Percentiles rank a stretch among this genome's conserved stretches.
phyloP scores from a whole-genome alignment of 2,888 invertebrate genomes.

The Limnephilus marmoratus region DNA sequence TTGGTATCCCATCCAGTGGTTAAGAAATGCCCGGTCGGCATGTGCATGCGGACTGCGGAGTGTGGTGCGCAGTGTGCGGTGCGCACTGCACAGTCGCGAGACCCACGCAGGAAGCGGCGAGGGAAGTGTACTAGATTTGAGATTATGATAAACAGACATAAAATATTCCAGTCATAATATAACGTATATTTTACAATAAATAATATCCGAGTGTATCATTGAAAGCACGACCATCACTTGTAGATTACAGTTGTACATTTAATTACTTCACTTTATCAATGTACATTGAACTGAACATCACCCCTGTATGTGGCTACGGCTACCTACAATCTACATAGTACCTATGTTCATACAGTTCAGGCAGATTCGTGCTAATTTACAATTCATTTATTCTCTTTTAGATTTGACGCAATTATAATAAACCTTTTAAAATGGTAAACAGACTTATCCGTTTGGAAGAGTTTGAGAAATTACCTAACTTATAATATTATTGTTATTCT shows the following conservation, averaged over 20 bases:
- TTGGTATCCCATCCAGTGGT: neutral
- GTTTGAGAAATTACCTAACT: neutral
- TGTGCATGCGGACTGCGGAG: neutral
- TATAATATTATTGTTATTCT: neutral
- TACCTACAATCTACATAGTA: no score
- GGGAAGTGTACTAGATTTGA: slow-evolving; percentile 60
- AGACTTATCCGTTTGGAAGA: neutral
- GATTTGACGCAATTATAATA: neutral
- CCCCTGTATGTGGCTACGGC: neutral
- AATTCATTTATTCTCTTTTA: neutral
- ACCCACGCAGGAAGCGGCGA: slow-evolving; percentile 56
- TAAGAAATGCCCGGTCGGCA: neutral
- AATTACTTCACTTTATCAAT: slow-evolving; percentile 9
- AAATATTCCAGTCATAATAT: slow-evolving; percentile 64
- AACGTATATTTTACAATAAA: slow-evolving; percentile 58
- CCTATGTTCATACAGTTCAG: neutral
- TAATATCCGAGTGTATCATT: slow-evolving; percentile 35
- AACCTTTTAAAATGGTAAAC: neutral
- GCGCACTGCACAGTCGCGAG: neutral
- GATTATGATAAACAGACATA: slow-evolving; percentile 60
- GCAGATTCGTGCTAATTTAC: neutral
- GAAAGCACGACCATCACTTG: slow-evolving; percentile 37
- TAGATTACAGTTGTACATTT: slow-evolving; percentile 13
- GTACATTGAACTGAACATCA: neutral
- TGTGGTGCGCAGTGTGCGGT: neutral